phyloP scores from a whole-genome alignment of 1,140 invertebrate genomes.

The Gonioctena quinquepunctata region DNA sequence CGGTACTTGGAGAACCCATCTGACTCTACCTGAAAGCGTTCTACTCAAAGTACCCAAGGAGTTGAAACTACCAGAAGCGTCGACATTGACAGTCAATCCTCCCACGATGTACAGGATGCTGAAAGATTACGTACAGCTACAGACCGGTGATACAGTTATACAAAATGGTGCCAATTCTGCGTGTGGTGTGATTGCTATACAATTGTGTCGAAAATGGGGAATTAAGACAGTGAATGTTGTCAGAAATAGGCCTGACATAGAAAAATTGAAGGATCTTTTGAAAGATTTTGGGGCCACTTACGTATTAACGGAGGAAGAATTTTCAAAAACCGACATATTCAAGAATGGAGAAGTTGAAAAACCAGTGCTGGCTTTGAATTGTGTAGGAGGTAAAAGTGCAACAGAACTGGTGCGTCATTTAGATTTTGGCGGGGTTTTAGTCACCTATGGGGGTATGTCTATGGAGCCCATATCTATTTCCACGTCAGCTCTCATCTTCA shows the following conservation, averaged over 20 bases:
- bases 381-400: slow-evolving; percentile 89
- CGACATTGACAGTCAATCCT: slow-evolving; percentile 92
- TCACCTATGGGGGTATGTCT: slow-evolving; percentile 98
- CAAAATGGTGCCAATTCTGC: slow-evolving; percentile 98
- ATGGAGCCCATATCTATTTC: slow-evolving; percentile 83
- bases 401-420: slow-evolving; percentile 80
- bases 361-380: slow-evolving; percentile 89
- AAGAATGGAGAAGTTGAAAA: slow-evolving; percentile 66
- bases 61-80: slow-evolving; percentile 73
- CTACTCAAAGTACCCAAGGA: slow-evolving; percentile 71
- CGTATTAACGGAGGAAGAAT: slow-evolving; percentile 89
- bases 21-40: slow-evolving; percentile 64
- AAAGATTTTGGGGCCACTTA: slow-evolving; percentile 79
- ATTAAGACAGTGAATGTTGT: slow-evolving; percentile 85
- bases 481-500: slow-evolving; percentile 89
- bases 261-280: slow-evolving; percentile 72
- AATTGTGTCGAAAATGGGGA: slow-evolving; percentile 78
- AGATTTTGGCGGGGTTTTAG: slow-evolving; percentile 73
- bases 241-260: slow-evolving; percentile 76
- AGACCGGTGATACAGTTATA: slow-evolving; percentile 83
- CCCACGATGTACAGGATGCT: slow-evolving; percentile 95
- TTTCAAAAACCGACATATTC: slow-evolving; percentile 73
- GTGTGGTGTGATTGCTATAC: slow-evolving; percentile 93
- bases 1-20: slow-evolving; percentile 86
- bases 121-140: slow-evolving; percentile 81